Conservation (phyloP, 2,113 vertebrate genomes). For the Apaloderma vittatum region DNA sequence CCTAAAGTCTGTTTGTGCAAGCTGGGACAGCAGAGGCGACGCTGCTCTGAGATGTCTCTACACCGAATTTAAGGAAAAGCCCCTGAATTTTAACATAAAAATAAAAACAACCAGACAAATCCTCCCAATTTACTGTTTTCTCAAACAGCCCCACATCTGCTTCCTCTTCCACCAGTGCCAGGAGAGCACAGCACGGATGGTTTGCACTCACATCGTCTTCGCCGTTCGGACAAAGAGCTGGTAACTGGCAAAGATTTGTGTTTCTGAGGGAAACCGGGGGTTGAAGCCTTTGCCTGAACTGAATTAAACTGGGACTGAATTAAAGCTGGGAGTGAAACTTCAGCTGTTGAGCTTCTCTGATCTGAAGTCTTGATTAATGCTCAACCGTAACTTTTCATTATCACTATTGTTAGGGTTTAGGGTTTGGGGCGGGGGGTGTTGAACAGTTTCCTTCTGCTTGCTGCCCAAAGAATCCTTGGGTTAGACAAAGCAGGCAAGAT, state of each 20-base stretch:
- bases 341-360: neutral
- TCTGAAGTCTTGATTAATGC: neutral
- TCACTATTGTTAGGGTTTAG: neutral
- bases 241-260: rapidly evolving
- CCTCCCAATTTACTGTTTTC: neutral
- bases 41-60: neutral
- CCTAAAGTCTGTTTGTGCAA: neutral
- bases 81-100: neutral
- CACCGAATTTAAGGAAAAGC: neutral
- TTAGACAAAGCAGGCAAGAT: neutral
- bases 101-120: neutral
- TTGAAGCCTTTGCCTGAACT: neutral
- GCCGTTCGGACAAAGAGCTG: neutral
- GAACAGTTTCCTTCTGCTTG: neutral
- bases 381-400: neutral
- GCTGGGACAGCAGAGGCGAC: neutral
- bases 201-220: too few relatives aligned
- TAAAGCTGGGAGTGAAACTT: neutral
- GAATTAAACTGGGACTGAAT: neutral
- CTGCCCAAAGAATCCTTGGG: neutral
- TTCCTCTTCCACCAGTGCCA: neutral
- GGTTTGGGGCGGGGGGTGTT: neutral
- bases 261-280: neutral
- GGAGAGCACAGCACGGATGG: neutral
- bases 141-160: neutral